Conservation (phyloP, 2,888 invertebrate genomes). For the Drosophila fulvimacula region DNA sequence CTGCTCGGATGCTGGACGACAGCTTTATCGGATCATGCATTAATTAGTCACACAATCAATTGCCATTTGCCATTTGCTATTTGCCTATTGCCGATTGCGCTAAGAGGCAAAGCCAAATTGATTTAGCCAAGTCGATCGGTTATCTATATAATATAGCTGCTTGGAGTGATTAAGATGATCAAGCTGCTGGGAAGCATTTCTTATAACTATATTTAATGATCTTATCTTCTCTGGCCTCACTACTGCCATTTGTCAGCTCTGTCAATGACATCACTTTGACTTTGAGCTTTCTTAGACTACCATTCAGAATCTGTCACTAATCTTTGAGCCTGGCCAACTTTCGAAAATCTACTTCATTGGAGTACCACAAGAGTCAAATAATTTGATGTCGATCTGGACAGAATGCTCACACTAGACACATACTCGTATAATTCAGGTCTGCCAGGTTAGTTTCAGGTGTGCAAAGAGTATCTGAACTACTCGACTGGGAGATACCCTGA, state of each 20-base stretch:
- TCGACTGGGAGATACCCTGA: too few relatives aligned
- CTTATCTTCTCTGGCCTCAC: too few relatives aligned
- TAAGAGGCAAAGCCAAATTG: not conserved
- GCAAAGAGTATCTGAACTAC: too few relatives aligned
- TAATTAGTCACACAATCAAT: slow-evolving; percentile 10
- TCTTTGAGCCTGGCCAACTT: too few relatives aligned
- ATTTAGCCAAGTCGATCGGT: slow-evolving; percentile 3
- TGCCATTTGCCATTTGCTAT: not conserved
- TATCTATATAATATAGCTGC: not conserved
- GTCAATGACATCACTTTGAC: not conserved
- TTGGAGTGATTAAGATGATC: not conserved
- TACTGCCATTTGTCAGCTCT: not conserved
- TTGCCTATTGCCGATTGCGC: not conserved
- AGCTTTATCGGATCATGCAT: slow-evolving; percentile 18
- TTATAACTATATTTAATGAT: not conserved
- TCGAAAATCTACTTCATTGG: too few relatives aligned
- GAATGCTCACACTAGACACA: too few relatives aligned
- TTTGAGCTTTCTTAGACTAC: too few relatives aligned
- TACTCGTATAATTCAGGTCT: too few relatives aligned
- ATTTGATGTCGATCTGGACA: too few relatives aligned
- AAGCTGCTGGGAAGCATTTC: not conserved
- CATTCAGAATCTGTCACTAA: too few relatives aligned
- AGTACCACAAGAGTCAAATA: too few relatives aligned
- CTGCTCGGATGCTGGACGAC: not conserved
- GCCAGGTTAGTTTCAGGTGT: too few relatives aligned